phyloP scores from a whole-genome alignment of 2,113 vertebrate species.

The Chaetorhynchus papuensis region DNA sequence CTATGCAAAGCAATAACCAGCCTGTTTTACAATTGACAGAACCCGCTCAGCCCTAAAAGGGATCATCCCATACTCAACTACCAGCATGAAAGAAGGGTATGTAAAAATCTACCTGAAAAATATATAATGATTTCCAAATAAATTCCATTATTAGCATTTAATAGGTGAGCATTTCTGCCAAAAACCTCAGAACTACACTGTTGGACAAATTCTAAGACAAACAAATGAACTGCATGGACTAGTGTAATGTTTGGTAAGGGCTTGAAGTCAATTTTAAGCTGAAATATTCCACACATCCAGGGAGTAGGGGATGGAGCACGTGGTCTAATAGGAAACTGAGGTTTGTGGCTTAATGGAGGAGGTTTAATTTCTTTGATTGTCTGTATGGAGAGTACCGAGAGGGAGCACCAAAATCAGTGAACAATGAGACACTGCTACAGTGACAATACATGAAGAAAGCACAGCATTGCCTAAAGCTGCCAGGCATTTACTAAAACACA shows the following conservation, averaged over 20 bases:
- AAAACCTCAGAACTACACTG: not conserved
- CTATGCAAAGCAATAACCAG: not conserved
- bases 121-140: not conserved
- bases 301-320: not conserved
- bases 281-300: not conserved
- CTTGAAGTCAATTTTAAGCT: not conserved
- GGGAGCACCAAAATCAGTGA: not conserved
- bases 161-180: not conserved
- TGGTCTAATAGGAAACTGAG: not conserved
- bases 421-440: not conserved
- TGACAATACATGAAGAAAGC: not conserved
- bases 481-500: not conserved
- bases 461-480: not conserved
- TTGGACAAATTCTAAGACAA: not conserved
- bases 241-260: not conserved
- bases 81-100: not conserved
- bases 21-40: not conserved
- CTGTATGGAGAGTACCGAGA: not conserved
- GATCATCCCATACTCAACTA: not conserved
- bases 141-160: not conserved
- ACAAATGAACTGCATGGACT: not conserved
- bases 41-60: not conserved
- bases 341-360: not conserved
- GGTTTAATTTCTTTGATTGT: not conserved
- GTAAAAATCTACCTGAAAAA: not conserved